A percentile compares a stretch with the other conserved stretches of the same genome.
Conservation (phyloP, 2,113 vertebrate species). For the Aythya baeri region DNA sequence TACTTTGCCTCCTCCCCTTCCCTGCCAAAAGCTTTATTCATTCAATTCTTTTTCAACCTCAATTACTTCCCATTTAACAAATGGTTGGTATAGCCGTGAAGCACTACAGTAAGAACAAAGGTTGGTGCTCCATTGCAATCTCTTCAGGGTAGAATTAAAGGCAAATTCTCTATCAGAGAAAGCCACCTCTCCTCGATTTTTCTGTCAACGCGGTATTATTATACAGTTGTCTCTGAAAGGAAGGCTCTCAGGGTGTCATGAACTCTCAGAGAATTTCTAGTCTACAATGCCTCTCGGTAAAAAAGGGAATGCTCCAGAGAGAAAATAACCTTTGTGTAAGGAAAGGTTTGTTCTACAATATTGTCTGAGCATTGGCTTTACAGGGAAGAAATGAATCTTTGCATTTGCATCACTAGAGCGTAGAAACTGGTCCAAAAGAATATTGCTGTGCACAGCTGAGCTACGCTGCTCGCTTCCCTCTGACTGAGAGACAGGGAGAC, state of each 20-base stretch:
- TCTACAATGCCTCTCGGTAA: slow-evolving; percentile 57
- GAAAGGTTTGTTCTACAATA: slow-evolving; percentile 59
- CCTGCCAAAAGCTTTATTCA: slow-evolving; percentile 67
- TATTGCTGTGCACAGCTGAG: background rate
- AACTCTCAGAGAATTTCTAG: slow-evolving; percentile 66
- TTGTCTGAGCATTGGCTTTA: slow-evolving; percentile 37
- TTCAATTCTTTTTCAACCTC: slow-evolving; percentile 64
- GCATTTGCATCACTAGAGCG: background rate
- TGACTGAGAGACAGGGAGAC: background rate
- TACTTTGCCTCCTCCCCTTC: slow-evolving; percentile 57
- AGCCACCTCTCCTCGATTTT: slow-evolving; percentile 59
- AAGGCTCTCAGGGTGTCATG: slow-evolving; percentile 57
- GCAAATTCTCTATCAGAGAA: slow-evolving; percentile 62
- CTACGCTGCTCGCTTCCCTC: background rate
- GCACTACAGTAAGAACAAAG: slow-evolving; percentile 70
- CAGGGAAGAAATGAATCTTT: slow-evolving; percentile 17
- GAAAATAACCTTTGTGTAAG: slow-evolving; percentile 70
- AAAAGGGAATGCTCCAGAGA: slow-evolving; percentile 67
- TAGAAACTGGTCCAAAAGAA: background rate
- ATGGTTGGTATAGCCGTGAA: slow-evolving; percentile 60
- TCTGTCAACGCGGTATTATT: slow-evolving; percentile 64
- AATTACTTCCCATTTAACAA: slow-evolving; percentile 75
- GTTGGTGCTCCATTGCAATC: slow-evolving; percentile 67
- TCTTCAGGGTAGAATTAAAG: slow-evolving; percentile 66
- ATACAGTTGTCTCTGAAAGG: slow-evolving; percentile 68